Evolutionary conservation across 2,888 invertebrate species (phyloP).

Genomic region (Acleris literana): DNA sequence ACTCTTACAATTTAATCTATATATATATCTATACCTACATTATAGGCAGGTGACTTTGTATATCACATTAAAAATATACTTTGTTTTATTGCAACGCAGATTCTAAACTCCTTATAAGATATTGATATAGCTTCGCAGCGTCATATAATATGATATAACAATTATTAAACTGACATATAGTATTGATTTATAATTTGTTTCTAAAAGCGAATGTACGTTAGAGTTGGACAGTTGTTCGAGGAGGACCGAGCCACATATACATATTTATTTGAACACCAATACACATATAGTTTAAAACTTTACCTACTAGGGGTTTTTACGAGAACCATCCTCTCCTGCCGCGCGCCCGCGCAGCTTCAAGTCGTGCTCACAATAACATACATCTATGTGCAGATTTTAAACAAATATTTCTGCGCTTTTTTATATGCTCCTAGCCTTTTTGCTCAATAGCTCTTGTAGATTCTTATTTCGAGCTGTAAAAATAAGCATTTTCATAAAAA

Average conservation of each 20-base stretch:
- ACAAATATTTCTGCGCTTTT: conserved; percentile 33
- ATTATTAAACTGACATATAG: conserved; percentile 28
- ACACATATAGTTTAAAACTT: conserved; percentile 46
- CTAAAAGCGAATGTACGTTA: conserved; percentile 25
- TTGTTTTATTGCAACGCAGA: conserved; percentile 36
- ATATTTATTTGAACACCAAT: conserved; percentile 50
- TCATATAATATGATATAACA: conserved; percentile 28
- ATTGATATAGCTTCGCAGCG: conserved; percentile 32
- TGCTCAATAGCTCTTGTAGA: conserved; percentile 6
- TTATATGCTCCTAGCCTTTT: conserved; percentile 17
- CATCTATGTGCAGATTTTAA: conserved; percentile 23
- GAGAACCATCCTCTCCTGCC: conserved; percentile 18
- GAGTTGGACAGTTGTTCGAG: conserved; percentile 34
- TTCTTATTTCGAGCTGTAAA: too few relatives aligned
- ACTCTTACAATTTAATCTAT: conserved; percentile 44
- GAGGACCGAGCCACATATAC: conserved; percentile 33
- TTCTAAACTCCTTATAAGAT: conserved; percentile 30
- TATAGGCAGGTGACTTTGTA: conserved; percentile 36
- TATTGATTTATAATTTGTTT: conserved; percentile 16
- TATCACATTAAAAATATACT: conserved; percentile 38
- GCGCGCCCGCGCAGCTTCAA: conserved; percentile 13
- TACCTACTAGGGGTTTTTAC: conserved; percentile 26
- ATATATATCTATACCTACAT: conserved; percentile 28
- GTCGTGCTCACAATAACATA: conserved; percentile 25
- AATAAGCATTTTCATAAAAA: too few relatives aligned